Base-by-base conservation (phyloP, 1,140 invertebrate genomes). In the Panagrolaimus sp. region DNA sequence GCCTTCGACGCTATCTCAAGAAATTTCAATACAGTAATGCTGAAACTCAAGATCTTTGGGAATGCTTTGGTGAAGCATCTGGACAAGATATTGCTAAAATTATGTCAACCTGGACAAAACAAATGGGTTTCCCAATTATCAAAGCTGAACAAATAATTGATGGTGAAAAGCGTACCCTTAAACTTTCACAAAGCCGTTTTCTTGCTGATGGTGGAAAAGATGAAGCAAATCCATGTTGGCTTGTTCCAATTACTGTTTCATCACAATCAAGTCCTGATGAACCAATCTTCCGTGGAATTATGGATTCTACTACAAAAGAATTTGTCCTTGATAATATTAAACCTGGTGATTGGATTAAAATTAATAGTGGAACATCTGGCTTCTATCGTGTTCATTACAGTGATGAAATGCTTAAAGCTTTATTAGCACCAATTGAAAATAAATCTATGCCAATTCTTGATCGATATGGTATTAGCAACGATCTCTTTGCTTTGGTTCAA, bases 91-190 rank as follows among this genome's bases (percentile, higher is more conserved):
- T 98, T 0, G 88, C 87, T 5, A 87, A 87, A 43, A 89, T 98
- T 0, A 98, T 99, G 96, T 90, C 90, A 0, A 91, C 90, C 11
- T 98, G 94, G 94, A 96, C 92, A 0, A 87, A 87, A 77, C 91
- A 95, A 83, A 92, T 92, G 88, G 94, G 93, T 25, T 96, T 92
- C 80, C 92, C 92, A 9, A 85, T 89, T 0, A 80, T 89, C 0
- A 84, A 80, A 46, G 87, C 87, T 5, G 51, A 63, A 53, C 42
- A 74, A 11, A 25, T 9, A 3, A 42, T 74, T 16, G 67, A 67
- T n/a, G 74, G 67, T 23, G 45, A 66, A 9, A 71, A 67, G n/a
- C 68, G 77, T 1, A 43, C 20, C 11, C 53, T 76, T 25, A 38
- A 45, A 9, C 25, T 76, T 20, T 65, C 75, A 43, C 74, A 76